Base-by-base conservation (phyloP, 2,113 vertebrate species). In the Calypte anna region DNA sequence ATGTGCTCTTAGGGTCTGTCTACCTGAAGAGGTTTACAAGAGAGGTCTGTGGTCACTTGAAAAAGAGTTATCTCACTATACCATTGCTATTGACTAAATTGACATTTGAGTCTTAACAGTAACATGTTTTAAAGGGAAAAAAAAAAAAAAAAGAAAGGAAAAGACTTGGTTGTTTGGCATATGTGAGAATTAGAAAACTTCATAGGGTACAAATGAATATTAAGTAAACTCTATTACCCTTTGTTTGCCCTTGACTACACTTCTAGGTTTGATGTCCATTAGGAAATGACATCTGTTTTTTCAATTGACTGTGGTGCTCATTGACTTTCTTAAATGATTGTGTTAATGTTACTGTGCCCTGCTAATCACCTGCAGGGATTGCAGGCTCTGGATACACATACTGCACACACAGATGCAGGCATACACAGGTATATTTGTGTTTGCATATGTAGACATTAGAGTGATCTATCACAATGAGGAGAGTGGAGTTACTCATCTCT, bases 271-370 rank as follows among this genome's bases (percentile, higher is more conserved):
- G 77, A 31, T 82, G 63, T 55, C 44, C 73, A 38, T 91, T 84
- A 78, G 25, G 57, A 94, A 70, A 86, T 88, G 31, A 43, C 48
- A 84, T 78, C 75, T 93, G 57, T 25, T 90, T 90, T 92, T 90
- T 70, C 38, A 66, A 5, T 77, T 92, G 53, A 33, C 43, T 77
- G 0, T 44, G 33, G 28, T 48, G 40, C 33, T 90, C 20, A 3
- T 83, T 86, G 94, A 80, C 43, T 81, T 88, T 92, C 61, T 90
- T 67, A 86, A 77, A 88, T 48, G 11, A 66, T 61, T 51, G 51
- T 69, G n/a, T 69, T 93, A 40, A 30, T 77, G 59, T 77, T 70
- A 15, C 7, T 68, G 23, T 91, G 78, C 79, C 31, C 5, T 51
- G 61, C 36, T 88, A 51, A 87, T 91, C 88, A 85, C 44, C 62